These are phyloP conservation scores for Mormoops blainvillei DNA, from an alignment of 2,113 vertebrate species.

Conservation along the genomic window DNA sequence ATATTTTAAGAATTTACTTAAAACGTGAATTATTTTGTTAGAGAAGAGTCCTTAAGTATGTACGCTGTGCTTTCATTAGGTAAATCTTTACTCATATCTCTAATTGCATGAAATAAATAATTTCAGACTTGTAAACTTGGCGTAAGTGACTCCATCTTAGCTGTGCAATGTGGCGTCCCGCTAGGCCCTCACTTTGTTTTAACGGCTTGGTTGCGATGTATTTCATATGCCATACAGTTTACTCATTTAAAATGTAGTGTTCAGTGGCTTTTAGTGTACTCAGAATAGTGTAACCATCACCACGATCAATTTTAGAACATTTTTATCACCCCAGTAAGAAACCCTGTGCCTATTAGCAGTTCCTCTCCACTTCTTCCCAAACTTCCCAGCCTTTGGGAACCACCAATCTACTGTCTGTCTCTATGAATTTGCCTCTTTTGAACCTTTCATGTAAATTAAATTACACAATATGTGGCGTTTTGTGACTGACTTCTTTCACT, in stretches of 20 bases:
- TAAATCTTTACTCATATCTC: neutral
- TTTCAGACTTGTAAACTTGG: neutral
- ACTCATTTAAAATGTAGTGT: neutral
- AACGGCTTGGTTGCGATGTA: neutral
- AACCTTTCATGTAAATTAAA: neutral
- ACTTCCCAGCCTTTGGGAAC: neutral
- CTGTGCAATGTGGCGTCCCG: neutral
- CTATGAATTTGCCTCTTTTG: neutral
- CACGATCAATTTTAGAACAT: neutral
- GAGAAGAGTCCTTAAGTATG: slow-evolving; percentile 1
- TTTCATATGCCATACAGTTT: neutral
- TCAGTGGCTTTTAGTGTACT: neutral
- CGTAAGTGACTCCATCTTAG: neutral
- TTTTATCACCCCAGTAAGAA: neutral
- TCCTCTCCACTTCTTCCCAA: neutral
- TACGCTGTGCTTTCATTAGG: neutral
- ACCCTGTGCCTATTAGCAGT: neutral
- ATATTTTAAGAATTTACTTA: slow-evolving; percentile 41
- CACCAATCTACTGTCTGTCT: neutral
- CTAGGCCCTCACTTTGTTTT: neutral
- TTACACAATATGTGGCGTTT: neutral
- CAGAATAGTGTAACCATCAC: neutral
- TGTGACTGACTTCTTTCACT: neutral
- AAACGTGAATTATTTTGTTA: slow-evolving; percentile 14
- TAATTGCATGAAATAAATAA: neutral